These are phyloP conservation scores for Luffia ferchaultella DNA, from an alignment of 2,888 invertebrate species.

Conservation along the genomic window DNA sequence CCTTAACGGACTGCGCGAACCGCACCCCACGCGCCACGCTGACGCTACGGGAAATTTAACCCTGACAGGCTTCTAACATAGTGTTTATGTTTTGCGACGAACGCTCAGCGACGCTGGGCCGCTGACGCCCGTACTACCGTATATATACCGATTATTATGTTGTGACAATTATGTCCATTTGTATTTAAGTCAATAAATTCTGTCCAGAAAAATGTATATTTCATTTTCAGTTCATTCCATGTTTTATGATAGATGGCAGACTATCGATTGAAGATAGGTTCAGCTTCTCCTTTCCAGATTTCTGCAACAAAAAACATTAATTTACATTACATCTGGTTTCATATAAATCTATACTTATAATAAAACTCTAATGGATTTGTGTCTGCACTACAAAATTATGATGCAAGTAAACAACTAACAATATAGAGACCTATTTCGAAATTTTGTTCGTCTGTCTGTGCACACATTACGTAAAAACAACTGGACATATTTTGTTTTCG, in stretches of 20 bases:
- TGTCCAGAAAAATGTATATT: constrained; percentile 34
- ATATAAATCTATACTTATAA: too few relatives aligned
- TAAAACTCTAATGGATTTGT: too few relatives aligned
- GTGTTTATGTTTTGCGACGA: constrained; percentile 60
- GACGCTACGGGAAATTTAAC: constrained; percentile 1
- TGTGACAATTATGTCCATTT: constrained; percentile 40
- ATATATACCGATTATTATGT: constrained; percentile 30
- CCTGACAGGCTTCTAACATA: constrained; percentile 36
- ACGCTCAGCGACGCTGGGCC: constrained; percentile 19
- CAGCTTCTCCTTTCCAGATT: background rate
- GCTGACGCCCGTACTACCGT: background rate
- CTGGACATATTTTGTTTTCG: too few relatives aligned
- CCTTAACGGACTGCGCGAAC: background rate
- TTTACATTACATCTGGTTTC: background rate
- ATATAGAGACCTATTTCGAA: too few relatives aligned
- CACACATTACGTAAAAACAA: too few relatives aligned
- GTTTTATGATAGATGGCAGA: background rate
- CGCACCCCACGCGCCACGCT: background rate
- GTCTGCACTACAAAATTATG: too few relatives aligned
- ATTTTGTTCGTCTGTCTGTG: too few relatives aligned
- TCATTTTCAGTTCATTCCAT: background rate
- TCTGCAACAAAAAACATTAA: background rate
- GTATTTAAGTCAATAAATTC: constrained; percentile 59
- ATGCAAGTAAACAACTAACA: too few relatives aligned
- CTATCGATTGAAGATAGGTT: background rate